Evolutionary conservation across 1,140 invertebrate species (phyloP), one percentile per base, ranked within the genome.

Genomic region (Drosophila dunni): DNA sequence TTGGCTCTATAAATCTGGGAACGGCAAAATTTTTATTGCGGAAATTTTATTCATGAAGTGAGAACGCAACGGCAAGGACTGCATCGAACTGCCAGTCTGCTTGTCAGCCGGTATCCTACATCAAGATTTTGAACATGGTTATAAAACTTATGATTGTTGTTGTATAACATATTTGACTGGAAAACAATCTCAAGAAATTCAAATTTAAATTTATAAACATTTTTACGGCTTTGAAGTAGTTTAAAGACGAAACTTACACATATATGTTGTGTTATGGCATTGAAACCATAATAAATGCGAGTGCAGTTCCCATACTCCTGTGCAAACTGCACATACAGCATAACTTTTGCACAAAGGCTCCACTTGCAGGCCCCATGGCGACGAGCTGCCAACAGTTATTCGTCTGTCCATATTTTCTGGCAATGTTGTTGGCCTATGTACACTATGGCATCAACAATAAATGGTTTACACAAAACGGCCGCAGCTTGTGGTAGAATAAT

Each of bases 1-100:
- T 68, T 75, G 80, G 62, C 57, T 29, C n/a, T 45, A 64, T 51
- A 80, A 84, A 84, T 84, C 67, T 78, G 78, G 10, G 70, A 88
- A 76, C 56, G 46, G 61, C 34, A 46, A 82, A 66, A 44, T 34
- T 85, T 71, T 86, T 74, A 79, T 70, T 73, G 71, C 51, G 20
- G 11, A 56, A 76, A 79, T 62, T 86, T 72, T 65, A 81, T 86
- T 86, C 75, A 78, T 78, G 66, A 75, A 86, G 70, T 81, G 78
- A 65, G 17, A 80, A 74, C 17, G 24, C 53, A 48, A 24, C 36
- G 56, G 57, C n/a, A 38, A 15, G 46, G 6, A 38, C 65, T 69
- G 36, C 29, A 33, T 15, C 24, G 33, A 11, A 64, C 15, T 68
- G 45, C 45, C 40, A 42, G 48, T 2, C 36, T 66, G 34, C 17